Evolutionary conservation across 2,113 vertebrate genomes (phyloP).

Genomic region (Planiliza haematocheilus): DNA sequence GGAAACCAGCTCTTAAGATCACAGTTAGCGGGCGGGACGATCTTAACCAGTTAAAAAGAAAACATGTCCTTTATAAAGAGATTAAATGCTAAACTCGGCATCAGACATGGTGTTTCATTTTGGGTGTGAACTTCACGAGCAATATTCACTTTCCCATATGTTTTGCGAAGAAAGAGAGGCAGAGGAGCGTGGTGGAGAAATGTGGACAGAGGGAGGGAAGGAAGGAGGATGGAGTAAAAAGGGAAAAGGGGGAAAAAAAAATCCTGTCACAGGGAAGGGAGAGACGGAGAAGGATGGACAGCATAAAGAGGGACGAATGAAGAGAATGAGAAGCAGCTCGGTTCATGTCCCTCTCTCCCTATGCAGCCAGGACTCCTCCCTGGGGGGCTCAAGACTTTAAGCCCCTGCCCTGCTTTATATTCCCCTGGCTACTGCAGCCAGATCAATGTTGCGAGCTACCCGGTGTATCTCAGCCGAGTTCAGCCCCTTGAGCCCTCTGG

Average conservation of each 20-base stretch:
- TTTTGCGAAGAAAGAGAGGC: slow-evolving; percentile 47
- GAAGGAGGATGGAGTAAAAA: not conserved
- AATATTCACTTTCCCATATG: slow-evolving; percentile 60
- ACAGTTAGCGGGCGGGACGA: slow-evolving; percentile 34
- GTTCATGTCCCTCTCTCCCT: slow-evolving; percentile 88
- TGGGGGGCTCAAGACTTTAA: slow-evolving; percentile 92
- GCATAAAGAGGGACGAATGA: slow-evolving; percentile 45
- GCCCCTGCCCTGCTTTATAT: slow-evolving; percentile 96
- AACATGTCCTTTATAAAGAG: slow-evolving; percentile 9
- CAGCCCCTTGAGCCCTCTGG: slow-evolving; percentile 59
- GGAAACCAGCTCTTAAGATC: slow-evolving; percentile 36
- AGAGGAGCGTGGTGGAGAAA: slow-evolving; percentile 28
- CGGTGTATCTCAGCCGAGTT: slow-evolving; percentile 71
- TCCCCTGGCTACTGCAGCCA: slow-evolving; percentile 90
- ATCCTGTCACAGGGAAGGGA: slow-evolving; percentile 48
- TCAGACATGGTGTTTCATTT: slow-evolving; percentile 66
- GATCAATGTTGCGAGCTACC: slow-evolving; percentile 78
- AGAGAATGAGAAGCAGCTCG: slow-evolving; percentile 62
- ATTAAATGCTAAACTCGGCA: slow-evolving; percentile 41
- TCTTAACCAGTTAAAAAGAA: slow-evolving; percentile 39
- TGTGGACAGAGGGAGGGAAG: slow-evolving; percentile 8
- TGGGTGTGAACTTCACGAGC: slow-evolving; percentile 70
- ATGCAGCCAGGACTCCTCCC: slow-evolving; percentile 89
- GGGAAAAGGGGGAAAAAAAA: slow-evolving; percentile 11
- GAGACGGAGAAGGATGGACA: slow-evolving; percentile 59